Base-by-base conservation (phyloP, 2,113 vertebrate genomes). In the Polypterus bichir region DNA sequence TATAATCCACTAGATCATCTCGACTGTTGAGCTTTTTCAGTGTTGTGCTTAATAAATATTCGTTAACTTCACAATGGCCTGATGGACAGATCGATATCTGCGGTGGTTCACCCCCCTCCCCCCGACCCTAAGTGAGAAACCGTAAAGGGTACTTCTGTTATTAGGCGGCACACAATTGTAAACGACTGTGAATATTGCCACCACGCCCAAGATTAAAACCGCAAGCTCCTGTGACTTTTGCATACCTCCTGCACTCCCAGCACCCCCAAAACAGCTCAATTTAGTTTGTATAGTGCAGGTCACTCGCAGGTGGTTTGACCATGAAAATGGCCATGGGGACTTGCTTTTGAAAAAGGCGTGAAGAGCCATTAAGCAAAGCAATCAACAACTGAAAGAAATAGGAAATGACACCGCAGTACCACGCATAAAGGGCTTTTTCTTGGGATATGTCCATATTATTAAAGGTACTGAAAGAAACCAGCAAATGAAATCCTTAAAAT, bases 271-370 rank as follows among this genome's bases (percentile, higher is more conserved):
- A 5, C 53, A 77, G 71, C 79, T 78, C 72, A 74, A 59, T 83
- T 86, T 85, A 78, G 82, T 80, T 85, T 86, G 71, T 72, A 77
- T 83, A 79, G 78, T 58, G 83, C 74, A 76, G 74, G 77, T 80
- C 80, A 67, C 61, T 79, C 72, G 74, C 75, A 58, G 83, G 83
- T 73, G 78, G 79, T 70, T 78, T 83, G 84, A 75, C 83, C 77
- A 81, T 87, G 85, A 81, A 79, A 83, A 85, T 84, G 84, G 82
- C 77, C 76, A 59, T 79, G 81, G 78, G 65, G 7, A 79, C 75
- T 47, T 70, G 49, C 73, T 45, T 51, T 46, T 49, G 59, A 77
- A 80, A 79, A 78, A 70, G 68, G 74, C 61, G 61, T 72, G 77
- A 71, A 46, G 66, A 70, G 72, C 46, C 62, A 64, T 74, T 81